Conservation (phyloP, 2,888 invertebrate genomes). For the Troglohyphantes excavatus region DNA sequence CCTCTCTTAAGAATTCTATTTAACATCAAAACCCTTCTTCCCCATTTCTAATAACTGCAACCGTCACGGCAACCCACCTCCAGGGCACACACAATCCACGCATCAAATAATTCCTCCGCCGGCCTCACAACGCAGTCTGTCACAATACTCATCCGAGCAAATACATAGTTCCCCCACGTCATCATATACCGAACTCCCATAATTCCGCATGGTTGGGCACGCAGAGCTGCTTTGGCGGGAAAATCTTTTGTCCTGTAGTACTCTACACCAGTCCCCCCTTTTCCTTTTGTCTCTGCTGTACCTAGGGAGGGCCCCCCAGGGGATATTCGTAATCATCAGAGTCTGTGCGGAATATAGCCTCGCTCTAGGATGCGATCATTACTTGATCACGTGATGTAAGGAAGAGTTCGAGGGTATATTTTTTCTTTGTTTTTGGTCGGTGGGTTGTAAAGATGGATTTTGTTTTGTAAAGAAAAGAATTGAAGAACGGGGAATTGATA, state of each 20-base stretch:
- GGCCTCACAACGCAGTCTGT: constrained; percentile 13
- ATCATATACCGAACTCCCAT: constrained; percentile 38
- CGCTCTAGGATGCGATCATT: constrained; percentile 39
- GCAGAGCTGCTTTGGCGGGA: constrained; percentile 51
- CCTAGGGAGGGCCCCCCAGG: constrained; percentile 19
- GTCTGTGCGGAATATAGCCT: constrained; percentile 8
- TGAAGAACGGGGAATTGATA: background rate
- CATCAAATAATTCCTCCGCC: constrained; percentile 42
- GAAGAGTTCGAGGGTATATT: too few species aligned
- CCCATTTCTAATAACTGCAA: constrained; percentile 61
- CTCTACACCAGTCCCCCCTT: constrained; percentile 28
- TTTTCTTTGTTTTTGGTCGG: background rate
- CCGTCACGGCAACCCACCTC: constrained; percentile 52
- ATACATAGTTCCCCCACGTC: constrained; percentile 42
- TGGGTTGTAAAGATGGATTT: background rate
- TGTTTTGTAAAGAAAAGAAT: background rate
- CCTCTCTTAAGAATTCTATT: constrained; percentile 31
- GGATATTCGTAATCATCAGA: constrained; percentile 52
- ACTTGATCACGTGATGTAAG: constrained; percentile 34
- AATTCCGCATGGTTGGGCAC: constrained; percentile 48
- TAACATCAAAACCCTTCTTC: constrained; percentile 32
- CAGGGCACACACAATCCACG: constrained; percentile 23
- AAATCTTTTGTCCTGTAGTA: constrained; percentile 59
- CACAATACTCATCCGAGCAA: constrained; percentile 55
- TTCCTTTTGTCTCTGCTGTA: constrained; percentile 27